These are phyloP conservation scores for Epizoanthus stellaris DNA, from an alignment of 92 coral and sea anemone genomes.

Conservation along the genomic window DNA sequence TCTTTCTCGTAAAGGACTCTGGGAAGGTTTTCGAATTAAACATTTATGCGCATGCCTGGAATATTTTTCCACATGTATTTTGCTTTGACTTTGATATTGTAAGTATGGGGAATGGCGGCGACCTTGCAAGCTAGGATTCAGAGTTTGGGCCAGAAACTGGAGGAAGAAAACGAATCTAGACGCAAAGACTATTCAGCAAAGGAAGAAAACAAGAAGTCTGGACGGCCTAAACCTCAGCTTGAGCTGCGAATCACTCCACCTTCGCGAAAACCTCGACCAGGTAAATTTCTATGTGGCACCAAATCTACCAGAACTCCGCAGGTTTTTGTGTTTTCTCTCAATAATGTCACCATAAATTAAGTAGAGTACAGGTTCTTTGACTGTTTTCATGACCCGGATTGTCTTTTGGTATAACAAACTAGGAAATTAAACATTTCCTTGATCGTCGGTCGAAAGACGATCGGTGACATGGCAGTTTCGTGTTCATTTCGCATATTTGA, in stretches of 20 bases:
- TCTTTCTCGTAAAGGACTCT: constrained; percentile 32
- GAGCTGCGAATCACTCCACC: constrained; percentile 69
- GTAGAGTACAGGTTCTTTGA: constrained; percentile 32
- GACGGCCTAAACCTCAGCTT: constrained; percentile 73
- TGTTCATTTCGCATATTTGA: constrained; percentile 26
- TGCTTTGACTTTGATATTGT: constrained; percentile 62
- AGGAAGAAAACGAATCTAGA: constrained; percentile 86
- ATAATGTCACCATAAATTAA: constrained; percentile 37
- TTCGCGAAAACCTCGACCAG: constrained; percentile 85
- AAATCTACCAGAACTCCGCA: constrained; percentile 43
- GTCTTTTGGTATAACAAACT: neutral
- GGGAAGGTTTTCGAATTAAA: constrained; percentile 44
- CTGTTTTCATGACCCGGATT: constrained; percentile 41
- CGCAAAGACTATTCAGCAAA: constrained; percentile 62
- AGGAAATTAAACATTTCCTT: neutral
- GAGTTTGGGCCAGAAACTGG: constrained; percentile 86
- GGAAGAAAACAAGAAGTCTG: constrained; percentile 64
- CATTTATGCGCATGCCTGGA: constrained; percentile 84
- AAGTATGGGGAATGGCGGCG: constrained; percentile 97
- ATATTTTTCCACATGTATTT: constrained; percentile 51
- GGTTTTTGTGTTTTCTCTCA: constrained; percentile 56
- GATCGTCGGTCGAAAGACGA: neutral
- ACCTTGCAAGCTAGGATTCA: constrained; percentile 88
- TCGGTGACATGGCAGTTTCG: constrained; percentile 23
- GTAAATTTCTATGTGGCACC: constrained; percentile 80